Evolutionary conservation across 2,888 invertebrate genomes (phyloP).

Genomic region (Nephrotoma guestfalica): DNA sequence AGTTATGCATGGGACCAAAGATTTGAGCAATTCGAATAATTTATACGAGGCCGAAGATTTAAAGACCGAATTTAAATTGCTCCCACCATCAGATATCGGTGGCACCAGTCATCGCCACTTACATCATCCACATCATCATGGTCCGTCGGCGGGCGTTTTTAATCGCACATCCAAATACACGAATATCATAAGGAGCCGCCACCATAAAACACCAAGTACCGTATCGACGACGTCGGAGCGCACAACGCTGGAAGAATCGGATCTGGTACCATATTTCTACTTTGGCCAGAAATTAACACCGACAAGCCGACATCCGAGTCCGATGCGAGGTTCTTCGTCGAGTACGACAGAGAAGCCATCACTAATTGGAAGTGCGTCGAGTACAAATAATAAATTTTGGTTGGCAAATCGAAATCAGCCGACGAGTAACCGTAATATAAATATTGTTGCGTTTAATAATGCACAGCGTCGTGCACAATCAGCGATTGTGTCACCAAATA

Average conservation of each 20-base stretch:
- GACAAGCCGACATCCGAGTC: conserved; percentile 30
- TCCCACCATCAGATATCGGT: not conserved
- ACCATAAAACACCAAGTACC: not conserved
- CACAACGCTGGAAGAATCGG: conserved; percentile 24
- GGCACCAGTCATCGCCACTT: not conserved
- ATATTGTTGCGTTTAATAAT: conserved; percentile 1
- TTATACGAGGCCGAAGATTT: not conserved
- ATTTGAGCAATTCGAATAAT: conserved; percentile 18
- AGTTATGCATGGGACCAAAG: conserved; percentile 20
- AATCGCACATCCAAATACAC: not conserved
- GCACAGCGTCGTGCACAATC: not conserved
- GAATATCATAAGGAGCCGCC: not conserved
- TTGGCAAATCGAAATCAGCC: conserved; percentile 19
- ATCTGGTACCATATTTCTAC: conserved; percentile 52
- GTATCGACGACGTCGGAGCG: not conserved
- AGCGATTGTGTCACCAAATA: not conserved
- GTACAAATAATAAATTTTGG: conserved; percentile 5
- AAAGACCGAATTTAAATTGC: conserved; percentile 1
- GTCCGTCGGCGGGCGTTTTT: not conserved
- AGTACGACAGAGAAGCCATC: conserved; percentile 11
- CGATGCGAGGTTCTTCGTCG: conserved; percentile 18
- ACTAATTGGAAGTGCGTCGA: not conserved
- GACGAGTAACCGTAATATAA: conserved; percentile 30
- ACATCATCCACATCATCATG: not conserved
- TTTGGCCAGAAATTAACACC: conserved; percentile 51